phyloP scores from a whole-genome alignment of 2,888 invertebrate genomes.

The Prosopocoilus inquinatus region DNA sequence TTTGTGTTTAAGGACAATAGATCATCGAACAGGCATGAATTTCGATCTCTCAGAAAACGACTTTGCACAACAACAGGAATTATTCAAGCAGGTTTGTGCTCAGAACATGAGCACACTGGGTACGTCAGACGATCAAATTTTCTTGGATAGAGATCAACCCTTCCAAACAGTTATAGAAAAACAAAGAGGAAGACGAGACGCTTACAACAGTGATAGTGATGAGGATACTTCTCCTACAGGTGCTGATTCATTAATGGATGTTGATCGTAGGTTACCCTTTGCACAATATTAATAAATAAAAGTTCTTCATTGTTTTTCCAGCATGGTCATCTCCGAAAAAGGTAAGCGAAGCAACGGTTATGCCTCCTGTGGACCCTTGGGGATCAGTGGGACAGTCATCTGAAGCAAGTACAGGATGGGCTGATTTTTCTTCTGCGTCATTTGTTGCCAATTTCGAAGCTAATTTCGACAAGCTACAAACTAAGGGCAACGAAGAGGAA shows the following conservation, averaged over 20 bases:
- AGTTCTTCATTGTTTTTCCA: conserved; percentile 21
- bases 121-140: conserved; percentile 50
- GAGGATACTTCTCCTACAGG: conserved; percentile 46
- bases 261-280: conserved; percentile 50
- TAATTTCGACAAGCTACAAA: conserved; percentile 27
- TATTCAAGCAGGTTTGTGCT: conserved; percentile 61
- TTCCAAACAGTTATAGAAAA: conserved; percentile 54
- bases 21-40: conserved; percentile 44
- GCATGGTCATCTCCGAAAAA: conserved; percentile 45
- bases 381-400: conserved; percentile 22
- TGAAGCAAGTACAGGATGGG: conserved; percentile 43
- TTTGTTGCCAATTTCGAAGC: conserved; percentile 35
- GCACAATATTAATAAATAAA: not conserved
- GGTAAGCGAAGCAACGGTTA: conserved; percentile 22
- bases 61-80: conserved; percentile 51
- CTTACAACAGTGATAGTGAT: conserved; percentile 54
- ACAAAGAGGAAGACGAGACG: conserved; percentile 39
- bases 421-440: conserved; percentile 48
- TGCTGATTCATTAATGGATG: conserved; percentile 49
- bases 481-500: not conserved
- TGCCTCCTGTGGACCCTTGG: conserved; percentile 41
- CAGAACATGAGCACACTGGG: conserved; percentile 47
- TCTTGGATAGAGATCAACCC: conserved; percentile 51
- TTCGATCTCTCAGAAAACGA: conserved; percentile 54
- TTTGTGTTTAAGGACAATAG: conserved; percentile 36